These are phyloP conservation scores for Melanocharis versteri DNA, from an alignment of 2,113 vertebrate genomes.

Conservation along the genomic window DNA sequence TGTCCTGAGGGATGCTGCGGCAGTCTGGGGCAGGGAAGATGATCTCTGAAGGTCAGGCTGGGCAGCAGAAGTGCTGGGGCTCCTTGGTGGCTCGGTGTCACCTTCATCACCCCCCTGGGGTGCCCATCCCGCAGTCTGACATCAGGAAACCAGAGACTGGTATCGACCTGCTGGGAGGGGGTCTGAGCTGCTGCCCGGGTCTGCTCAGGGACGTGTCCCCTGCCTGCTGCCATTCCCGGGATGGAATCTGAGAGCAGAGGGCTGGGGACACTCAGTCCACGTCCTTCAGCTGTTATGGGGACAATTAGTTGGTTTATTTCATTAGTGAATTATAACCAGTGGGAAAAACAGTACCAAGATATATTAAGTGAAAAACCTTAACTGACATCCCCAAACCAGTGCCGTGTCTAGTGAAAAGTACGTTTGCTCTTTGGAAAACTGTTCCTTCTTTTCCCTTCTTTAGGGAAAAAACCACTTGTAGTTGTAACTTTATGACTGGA, in stretches of 20 bases:
- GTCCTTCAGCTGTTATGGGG: background rate
- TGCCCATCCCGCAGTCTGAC: slow-evolving; percentile 20
- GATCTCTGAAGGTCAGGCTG: slow-evolving; percentile 28
- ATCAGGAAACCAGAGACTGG: background rate
- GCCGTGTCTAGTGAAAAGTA: background rate
- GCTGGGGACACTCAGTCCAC: background rate
- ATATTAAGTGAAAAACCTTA: background rate
- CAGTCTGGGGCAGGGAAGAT: background rate
- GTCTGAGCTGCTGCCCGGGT: background rate
- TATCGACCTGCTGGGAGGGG: background rate
- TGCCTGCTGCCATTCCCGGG: background rate
- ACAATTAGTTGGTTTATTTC: background rate
- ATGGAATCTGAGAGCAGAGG: background rate
- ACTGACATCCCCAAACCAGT: background rate
- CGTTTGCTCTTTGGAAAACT: background rate
- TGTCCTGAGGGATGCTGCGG: background rate
- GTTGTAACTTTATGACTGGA: background rate
- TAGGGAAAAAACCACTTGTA: background rate
- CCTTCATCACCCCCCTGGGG: background rate
- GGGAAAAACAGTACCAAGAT: background rate
- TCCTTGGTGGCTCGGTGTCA: background rate
- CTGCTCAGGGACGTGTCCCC: background rate
- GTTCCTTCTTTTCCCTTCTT: background rate
- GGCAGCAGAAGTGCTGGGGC: background rate
- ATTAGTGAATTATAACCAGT: background rate